A percentile compares a stretch with the other conserved stretches of the same genome.
Evolutionary conservation across 2,113 vertebrate genomes (phyloP).

Genomic region (Phylloscopus trochiloides): DNA sequence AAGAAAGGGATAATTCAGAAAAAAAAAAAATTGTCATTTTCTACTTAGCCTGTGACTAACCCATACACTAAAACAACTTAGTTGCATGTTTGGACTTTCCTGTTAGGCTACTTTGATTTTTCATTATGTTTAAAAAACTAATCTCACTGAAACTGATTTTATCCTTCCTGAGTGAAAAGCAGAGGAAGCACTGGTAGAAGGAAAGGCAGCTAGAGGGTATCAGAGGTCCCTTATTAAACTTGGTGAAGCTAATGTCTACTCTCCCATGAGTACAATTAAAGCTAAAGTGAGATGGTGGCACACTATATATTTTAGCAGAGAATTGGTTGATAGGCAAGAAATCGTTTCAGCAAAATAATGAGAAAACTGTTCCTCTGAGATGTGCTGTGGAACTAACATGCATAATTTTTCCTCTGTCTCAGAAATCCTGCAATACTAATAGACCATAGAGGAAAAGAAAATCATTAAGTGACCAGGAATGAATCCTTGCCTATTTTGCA

Average conservation of each 20-base stretch:
- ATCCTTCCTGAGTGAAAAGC: not conserved
- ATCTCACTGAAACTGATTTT: not conserved
- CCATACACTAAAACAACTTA: not conserved
- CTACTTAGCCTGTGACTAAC: not conserved
- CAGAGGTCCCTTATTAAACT: constrained; percentile 45
- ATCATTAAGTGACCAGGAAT: constrained; percentile 9
- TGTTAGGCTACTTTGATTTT: not conserved
- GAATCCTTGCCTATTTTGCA: not conserved
- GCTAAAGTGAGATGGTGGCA: constrained; percentile 21
- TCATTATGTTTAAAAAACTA: not conserved
- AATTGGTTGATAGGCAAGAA: constrained; percentile 34
- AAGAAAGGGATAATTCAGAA: not conserved
- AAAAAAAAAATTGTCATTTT: not conserved
- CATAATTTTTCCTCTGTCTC: constrained; percentile 14
- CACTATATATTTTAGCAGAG: not conserved
- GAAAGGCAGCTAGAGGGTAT: not conserved
- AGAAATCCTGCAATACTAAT: constrained; percentile 23
- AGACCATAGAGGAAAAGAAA: not conserved
- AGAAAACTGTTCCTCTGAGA: constrained; percentile 42
- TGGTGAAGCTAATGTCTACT: constrained; percentile 27
- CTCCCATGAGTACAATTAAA: constrained; percentile 68
- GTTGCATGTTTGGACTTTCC: not conserved
- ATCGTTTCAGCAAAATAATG: constrained; percentile 59
- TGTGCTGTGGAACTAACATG: not conserved
- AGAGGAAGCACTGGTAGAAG: not conserved